These are phyloP conservation scores for Orientallactaga bullata DNA, from an alignment of 2,113 vertebrate genomes.

Conservation along the genomic window DNA sequence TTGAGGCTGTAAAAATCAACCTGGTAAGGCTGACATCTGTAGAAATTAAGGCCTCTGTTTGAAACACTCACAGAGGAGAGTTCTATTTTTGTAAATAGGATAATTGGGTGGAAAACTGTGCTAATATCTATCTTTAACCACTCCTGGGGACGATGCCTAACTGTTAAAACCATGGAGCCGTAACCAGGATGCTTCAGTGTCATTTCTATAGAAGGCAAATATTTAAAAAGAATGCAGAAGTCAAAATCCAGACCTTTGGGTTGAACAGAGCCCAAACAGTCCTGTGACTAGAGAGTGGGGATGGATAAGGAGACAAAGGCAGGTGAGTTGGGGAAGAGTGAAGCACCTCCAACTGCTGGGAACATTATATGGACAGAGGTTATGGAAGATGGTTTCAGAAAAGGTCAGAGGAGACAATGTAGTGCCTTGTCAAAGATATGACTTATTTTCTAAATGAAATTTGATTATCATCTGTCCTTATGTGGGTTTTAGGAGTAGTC, in stretches of 20 bases:
- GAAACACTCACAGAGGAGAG: conserved; percentile 75
- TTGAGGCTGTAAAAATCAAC: neutral
- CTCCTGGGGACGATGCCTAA: conserved; percentile 64
- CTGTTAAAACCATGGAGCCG: conserved; percentile 48
- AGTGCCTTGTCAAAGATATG: neutral
- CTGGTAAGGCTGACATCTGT: conserved; percentile 55
- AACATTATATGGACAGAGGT: neutral
- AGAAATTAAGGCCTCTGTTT: conserved; percentile 70
- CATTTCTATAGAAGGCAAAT: neutral
- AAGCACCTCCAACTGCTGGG: neutral
- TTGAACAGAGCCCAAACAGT: neutral
- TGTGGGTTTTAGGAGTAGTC: neutral
- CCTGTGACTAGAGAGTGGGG: neutral
- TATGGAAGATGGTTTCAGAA: neutral
- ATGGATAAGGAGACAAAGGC: neutral
- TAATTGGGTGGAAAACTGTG: conserved; percentile 80
- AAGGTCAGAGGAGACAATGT: neutral
- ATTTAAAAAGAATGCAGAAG: neutral
- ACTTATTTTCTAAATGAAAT: neutral
- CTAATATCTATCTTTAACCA: conserved; percentile 78
- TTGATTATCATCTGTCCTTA: neutral
- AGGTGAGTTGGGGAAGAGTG: too few species aligned
- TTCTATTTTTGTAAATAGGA: conserved; percentile 83
- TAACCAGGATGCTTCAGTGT: neutral
- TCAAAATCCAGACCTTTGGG: neutral